phyloP scores from a whole-genome alignment of 2,888 invertebrate species.

The Ceriagrion tenellum region DNA sequence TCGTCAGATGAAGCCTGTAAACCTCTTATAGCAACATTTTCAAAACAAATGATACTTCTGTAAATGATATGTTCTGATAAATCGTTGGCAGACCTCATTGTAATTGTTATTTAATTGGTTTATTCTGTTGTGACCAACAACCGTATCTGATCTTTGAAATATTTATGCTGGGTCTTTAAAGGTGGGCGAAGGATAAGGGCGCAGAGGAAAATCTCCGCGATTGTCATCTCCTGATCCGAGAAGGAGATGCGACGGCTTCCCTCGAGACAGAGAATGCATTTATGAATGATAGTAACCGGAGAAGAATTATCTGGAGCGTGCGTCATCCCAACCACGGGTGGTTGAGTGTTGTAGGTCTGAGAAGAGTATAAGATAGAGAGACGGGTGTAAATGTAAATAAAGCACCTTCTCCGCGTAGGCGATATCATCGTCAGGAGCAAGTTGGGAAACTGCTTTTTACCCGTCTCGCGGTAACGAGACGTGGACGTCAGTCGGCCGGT shows the following conservation, averaged over 20 bases:
- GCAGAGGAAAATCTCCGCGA: background rate
- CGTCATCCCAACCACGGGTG: background rate
- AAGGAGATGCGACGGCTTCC: background rate
- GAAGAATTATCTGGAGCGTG: background rate
- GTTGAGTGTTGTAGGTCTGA: background rate
- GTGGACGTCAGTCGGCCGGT: background rate
- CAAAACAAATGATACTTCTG: background rate
- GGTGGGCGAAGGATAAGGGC: background rate
- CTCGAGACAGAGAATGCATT: background rate
- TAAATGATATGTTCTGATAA: background rate
- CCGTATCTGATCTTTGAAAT: constrained; percentile 8
- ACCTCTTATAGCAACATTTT: background rate
- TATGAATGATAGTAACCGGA: background rate
- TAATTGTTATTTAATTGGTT: constrained; percentile 16
- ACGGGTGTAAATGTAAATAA: constrained; percentile 26
- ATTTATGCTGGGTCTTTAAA: background rate
- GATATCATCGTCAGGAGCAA: constrained; percentile 39
- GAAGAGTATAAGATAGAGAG: background rate
- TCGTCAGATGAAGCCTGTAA: background rate
- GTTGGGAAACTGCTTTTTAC: constrained; percentile 36
- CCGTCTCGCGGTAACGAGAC: constrained; percentile 27
- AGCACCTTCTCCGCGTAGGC: background rate
- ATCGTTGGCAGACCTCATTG: background rate
- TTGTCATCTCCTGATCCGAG: background rate
- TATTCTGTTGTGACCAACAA: background rate